These are phyloP conservation scores for Lypha dubia DNA, from an alignment of 2,888 invertebrate genomes.

Conservation along the genomic window DNA sequence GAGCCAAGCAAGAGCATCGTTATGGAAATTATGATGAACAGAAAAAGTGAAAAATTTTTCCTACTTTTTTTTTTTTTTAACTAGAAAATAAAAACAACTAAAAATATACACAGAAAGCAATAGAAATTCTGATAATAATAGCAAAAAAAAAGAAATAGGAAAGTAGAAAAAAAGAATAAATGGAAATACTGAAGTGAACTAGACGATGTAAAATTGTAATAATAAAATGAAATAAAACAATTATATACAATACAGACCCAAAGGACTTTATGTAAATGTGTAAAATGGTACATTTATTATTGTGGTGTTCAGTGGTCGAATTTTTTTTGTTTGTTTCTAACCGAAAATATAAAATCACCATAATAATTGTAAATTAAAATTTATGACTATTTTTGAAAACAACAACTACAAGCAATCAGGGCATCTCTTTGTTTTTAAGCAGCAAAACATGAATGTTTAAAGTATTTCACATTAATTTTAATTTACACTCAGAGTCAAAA, in stretches of 20 bases:
- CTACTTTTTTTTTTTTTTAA: no score
- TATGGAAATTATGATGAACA: conserved; percentile 60
- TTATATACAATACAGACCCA: conserved; percentile 20
- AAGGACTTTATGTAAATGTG: conserved; percentile 23
- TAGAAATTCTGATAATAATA: conserved; percentile 25
- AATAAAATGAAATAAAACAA: conserved; percentile 31
- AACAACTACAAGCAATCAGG: background rate
- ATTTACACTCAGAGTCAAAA: background rate
- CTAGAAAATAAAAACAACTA: background rate
- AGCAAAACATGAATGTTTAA: background rate
- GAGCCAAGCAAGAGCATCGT: conserved; percentile 51
- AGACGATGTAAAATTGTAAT: background rate
- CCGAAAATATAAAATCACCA: background rate
- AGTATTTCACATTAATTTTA: background rate
- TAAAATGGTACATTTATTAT: conserved; percentile 28
- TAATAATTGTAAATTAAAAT: conserved; percentile 10
- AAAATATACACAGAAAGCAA: background rate
- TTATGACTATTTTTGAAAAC: background rate
- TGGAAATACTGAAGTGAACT: conserved; percentile 32
- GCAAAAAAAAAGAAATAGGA: conserved; percentile 37
- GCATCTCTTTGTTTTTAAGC: background rate
- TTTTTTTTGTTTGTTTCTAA: conserved; percentile 11
- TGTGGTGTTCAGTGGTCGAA: background rate
- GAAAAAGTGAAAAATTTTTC: conserved; percentile 15
- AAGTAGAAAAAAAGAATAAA: conserved; percentile 29